A percentile compares a stretch with the other conserved stretches of the same genome.
Conservation (phyloP, 2,888 invertebrate genomes). For the Ptychoptera contaminata region DNA sequence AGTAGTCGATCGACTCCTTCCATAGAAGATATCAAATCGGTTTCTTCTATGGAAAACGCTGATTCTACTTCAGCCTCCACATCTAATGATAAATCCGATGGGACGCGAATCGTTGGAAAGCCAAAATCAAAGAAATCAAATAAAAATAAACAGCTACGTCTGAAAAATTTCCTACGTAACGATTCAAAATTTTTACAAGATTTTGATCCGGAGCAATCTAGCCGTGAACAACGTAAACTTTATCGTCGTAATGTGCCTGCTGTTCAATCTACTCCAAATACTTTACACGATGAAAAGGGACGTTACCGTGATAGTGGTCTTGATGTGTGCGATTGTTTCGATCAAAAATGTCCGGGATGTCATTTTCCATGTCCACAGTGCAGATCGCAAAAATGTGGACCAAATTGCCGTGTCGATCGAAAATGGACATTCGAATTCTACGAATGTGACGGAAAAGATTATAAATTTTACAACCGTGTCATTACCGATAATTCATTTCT, state of each 20-base stretch:
- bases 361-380: conserved; percentile 68
- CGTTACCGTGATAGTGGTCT: conserved; percentile 41
- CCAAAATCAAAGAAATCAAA: too few relatives aligned
- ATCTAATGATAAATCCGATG: too few relatives aligned
- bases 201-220: conserved; percentile 66
- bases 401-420: conserved; percentile 62
- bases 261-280: not conserved
- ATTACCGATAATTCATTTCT: too few relatives aligned
- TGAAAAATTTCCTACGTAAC: too few relatives aligned
- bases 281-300: conserved; percentile 56
- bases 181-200: conserved; percentile 34
- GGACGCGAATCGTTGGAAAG: too few relatives aligned
- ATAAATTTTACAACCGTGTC: too few relatives aligned
- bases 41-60: too few relatives aligned
- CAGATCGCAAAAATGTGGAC: conserved; percentile 57
- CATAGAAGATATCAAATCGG: too few relatives aligned
- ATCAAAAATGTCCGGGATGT: conserved; percentile 63
- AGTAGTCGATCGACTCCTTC: too few relatives aligned
- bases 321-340: conserved; percentile 76
- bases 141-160: too few relatives aligned
- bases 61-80: too few relatives aligned
- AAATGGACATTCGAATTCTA: conserved; percentile 65
- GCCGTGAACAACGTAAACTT: conserved; percentile 59
- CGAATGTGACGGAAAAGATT: conserved; percentile 63
- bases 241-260: conserved; percentile 29